Percentiles rank a stretch among this genome's conserved stretches.
These are phyloP conservation scores for Cydia pomonella DNA, from an alignment of 1,140 invertebrate species.

Conservation along the genomic window DNA sequence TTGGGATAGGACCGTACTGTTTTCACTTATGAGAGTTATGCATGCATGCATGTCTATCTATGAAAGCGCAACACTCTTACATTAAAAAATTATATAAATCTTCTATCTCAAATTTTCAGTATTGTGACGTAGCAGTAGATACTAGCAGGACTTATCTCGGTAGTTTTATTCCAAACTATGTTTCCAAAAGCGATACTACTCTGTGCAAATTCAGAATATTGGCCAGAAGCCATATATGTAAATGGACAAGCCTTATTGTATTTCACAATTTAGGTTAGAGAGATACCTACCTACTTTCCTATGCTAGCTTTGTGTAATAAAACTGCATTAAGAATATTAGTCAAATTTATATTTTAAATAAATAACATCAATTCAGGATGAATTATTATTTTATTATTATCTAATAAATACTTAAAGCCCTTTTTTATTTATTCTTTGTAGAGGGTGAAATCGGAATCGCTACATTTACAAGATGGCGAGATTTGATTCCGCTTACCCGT, in stretches of 20 bases:
- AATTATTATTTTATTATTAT: background rate
- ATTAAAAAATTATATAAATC: too few species aligned
- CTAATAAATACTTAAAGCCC: background rate
- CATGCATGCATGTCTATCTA: too few species aligned
- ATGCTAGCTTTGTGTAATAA: background rate
- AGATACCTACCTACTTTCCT: background rate
- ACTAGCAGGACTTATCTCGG: background rate
- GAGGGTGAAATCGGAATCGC: slow-evolving; percentile 22
- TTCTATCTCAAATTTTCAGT: background rate
- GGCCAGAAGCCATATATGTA: slow-evolving; percentile 16
- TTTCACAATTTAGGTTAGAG: background rate
- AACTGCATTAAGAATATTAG: background rate
- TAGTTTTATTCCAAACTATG: background rate
- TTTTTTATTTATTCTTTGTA: background rate
- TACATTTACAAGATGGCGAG: slow-evolving; percentile 25
- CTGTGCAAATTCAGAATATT: slow-evolving; percentile 1
- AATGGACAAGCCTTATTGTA: background rate
- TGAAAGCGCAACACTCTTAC: too few species aligned
- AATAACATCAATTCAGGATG: background rate
- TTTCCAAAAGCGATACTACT: background rate
- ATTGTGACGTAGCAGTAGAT: background rate
- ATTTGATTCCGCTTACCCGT: slow-evolving; percentile 18
- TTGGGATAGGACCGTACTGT: background rate
- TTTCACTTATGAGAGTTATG: background rate
- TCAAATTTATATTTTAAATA: background rate